phyloP scores from a whole-genome alignment of 2,888 invertebrate genomes.

The Spilarctia lutea region DNA sequence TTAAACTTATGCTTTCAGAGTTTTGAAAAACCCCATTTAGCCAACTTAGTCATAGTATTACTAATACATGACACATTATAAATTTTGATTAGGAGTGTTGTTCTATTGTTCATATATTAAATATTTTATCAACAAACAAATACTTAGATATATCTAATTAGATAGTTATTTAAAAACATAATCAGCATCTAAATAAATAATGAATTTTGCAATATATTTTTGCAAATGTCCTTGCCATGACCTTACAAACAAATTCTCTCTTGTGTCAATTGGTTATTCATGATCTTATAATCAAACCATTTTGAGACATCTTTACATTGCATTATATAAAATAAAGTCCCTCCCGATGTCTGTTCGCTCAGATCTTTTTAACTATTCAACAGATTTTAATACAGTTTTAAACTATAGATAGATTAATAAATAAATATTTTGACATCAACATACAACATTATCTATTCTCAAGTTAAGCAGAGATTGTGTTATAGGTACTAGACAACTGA shows the following conservation, averaged over 20 bases:
- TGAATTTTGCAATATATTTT: not conserved
- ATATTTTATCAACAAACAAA: not conserved
- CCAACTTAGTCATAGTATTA: not conserved
- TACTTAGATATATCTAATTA: not conserved
- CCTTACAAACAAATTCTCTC: not conserved
- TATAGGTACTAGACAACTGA: too few relatives aligned
- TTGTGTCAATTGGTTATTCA: not conserved
- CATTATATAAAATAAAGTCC: too few relatives aligned
- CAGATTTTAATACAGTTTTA: too few relatives aligned
- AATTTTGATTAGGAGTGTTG: not conserved
- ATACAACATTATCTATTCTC: too few relatives aligned
- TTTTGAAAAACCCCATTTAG: not conserved
- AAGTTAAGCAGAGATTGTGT: too few relatives aligned
- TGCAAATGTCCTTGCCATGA: not conserved
- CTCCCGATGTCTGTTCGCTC: too few relatives aligned
- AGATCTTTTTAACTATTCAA: too few relatives aligned
- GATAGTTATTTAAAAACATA: not conserved
- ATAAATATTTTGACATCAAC: too few relatives aligned
- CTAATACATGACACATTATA: not conserved
- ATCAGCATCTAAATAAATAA: not conserved
- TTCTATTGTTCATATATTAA: not conserved
- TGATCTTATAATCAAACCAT: not conserved
- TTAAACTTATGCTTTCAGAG: not conserved
- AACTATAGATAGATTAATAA: too few relatives aligned
- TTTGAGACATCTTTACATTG: not conserved